Percentiles rank a stretch among this genome's conserved stretches.
phyloP scores from a whole-genome alignment of 2,113 vertebrate genomes.

The Hyperoodon ampullatus region DNA sequence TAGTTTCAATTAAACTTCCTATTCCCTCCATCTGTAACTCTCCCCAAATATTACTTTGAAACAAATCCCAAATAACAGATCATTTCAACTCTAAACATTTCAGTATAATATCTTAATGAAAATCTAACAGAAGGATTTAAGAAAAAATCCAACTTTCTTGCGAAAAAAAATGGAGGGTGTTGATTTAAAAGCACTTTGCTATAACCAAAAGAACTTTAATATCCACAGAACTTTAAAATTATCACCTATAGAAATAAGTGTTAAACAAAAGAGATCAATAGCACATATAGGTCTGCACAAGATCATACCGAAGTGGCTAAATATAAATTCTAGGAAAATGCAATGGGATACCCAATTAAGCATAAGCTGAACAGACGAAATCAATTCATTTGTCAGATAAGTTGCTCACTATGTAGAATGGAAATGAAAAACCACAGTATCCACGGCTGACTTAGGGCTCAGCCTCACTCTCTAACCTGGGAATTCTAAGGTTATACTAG shows the following conservation, averaged over 20 bases:
- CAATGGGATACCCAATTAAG: background rate
- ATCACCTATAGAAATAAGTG: conserved; percentile 17
- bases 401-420: background rate
- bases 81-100: conserved; percentile 48
- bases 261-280: conserved; percentile 28
- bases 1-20: conserved; percentile 24
- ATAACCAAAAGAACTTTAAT: conserved; percentile 38
- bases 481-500: conserved; percentile 43
- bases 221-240: background rate
- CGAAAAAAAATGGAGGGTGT: background rate
- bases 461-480: background rate
- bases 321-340: conserved; percentile 48
- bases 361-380: conserved; percentile 26
- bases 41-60: background rate
- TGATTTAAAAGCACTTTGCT: conserved; percentile 33
- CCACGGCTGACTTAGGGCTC: background rate
- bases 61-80: background rate
- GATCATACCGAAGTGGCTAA: background rate
- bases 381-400: conserved; percentile 39
- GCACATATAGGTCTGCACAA: background rate
- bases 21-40: background rate
- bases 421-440: background rate
- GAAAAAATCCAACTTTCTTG: conserved; percentile 33
- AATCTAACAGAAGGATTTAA: conserved; percentile 42
- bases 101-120: conserved; percentile 25